Percentiles rank a stretch among this genome's conserved stretches.
Evolutionary conservation across 2,113 vertebrate species (phyloP).

Genomic region (Dipodomys merriami): DNA sequence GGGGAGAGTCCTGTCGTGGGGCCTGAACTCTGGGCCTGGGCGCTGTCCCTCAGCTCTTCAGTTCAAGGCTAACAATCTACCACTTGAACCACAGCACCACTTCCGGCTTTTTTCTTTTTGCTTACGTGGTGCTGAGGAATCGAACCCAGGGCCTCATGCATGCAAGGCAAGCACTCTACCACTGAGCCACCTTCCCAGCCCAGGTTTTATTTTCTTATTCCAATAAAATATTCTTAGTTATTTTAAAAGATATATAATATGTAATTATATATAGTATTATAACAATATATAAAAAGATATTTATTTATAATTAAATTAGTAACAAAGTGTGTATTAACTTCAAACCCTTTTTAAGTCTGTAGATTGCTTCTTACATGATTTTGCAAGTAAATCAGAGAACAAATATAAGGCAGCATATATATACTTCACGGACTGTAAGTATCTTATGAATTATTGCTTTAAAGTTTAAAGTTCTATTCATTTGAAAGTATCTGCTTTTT

Average conservation of each 20-base stretch:
- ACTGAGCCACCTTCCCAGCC: too few relatives aligned
- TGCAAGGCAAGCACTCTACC: too few relatives aligned
- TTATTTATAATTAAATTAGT: not conserved
- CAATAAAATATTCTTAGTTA: slow-evolving; percentile 47
- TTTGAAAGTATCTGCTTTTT: slow-evolving; percentile 7
- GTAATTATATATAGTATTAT: not conserved
- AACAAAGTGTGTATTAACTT: slow-evolving; percentile 57
- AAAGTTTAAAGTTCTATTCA: not conserved
- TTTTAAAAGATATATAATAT: slow-evolving; percentile 45
- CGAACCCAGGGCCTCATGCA: too few relatives aligned
- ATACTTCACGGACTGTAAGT: slow-evolving; percentile 99
- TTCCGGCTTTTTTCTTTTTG: too few relatives aligned
- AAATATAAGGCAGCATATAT: slow-evolving; percentile 96
- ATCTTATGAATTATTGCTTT: slow-evolving; percentile 42
- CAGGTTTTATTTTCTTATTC: slow-evolving; percentile 47
- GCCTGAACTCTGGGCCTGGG: too few relatives aligned
- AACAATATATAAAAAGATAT: too few relatives aligned
- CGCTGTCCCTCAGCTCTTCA: too few relatives aligned
- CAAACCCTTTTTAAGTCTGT: slow-evolving; percentile 88
- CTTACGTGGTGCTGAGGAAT: too few relatives aligned
- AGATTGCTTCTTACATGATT: slow-evolving; percentile 94
- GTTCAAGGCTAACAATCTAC: too few relatives aligned
- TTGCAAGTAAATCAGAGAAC: slow-evolving; percentile 90
- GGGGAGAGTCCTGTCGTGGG: too few relatives aligned
- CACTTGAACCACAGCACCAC: too few relatives aligned